Evolutionary conservation across 2,797 vertebrate genomes (phyloP).

Genomic region (Mormyrops attenuatus): DNA sequence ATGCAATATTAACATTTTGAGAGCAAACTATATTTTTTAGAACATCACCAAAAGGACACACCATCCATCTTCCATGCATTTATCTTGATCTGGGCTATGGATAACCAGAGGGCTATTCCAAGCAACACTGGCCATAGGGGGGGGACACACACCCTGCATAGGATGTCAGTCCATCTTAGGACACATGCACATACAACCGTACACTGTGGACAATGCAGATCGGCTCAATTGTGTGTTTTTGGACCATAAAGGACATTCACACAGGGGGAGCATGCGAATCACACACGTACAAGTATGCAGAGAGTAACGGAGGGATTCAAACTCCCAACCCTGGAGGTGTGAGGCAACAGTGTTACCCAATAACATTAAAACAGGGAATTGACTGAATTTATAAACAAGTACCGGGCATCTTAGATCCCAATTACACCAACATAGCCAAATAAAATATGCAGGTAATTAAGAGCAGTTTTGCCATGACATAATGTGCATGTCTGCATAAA

Average conservation of each 20-base stretch:
- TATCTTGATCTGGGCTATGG: neutral
- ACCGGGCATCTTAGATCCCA: neutral
- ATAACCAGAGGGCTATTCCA: neutral
- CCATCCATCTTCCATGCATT: neutral
- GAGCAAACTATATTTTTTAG: neutral
- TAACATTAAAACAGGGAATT: neutral
- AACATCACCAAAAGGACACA: neutral
- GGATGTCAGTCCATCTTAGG: neutral
- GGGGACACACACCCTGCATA: neutral
- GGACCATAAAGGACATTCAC: neutral
- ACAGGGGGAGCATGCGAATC: neutral
- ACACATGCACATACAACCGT: neutral
- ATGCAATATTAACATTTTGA: neutral
- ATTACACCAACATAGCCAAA: neutral
- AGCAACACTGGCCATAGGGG: neutral
- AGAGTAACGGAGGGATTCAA: neutral
- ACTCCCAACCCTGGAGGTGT: neutral
- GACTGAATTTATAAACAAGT: neutral
- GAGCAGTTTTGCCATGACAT: neutral
- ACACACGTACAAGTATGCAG: neutral
- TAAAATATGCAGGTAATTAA: slow-evolving; percentile 6
- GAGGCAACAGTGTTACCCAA: neutral
- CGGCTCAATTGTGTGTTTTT: neutral
- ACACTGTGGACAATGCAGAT: neutral
- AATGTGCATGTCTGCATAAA: neutral